A percentile compares a stretch with the other conserved stretches of the same genome.
These are phyloP conservation scores for Charina bottae DNA, from an alignment of 2,113 vertebrate genomes.

Conservation along the genomic window DNA sequence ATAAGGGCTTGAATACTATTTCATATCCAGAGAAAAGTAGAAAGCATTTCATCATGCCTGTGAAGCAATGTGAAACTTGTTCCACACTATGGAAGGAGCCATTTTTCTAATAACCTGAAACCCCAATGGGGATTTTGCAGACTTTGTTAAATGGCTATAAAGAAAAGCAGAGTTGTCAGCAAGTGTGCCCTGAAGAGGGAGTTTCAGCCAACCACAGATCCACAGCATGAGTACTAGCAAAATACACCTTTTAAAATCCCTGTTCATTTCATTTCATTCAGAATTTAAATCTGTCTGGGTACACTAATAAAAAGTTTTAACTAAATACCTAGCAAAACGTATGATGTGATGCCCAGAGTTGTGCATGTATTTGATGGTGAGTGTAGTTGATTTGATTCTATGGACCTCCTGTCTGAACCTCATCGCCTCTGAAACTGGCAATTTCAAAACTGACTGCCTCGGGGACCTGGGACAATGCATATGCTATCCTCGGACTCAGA, in stretches of 20 bases:
- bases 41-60: not conserved
- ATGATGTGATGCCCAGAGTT: not conserved
- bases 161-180: not conserved
- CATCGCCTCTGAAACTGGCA: not conserved
- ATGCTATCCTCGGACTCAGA: not conserved
- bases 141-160: not conserved
- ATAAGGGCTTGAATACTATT: constrained; percentile 5
- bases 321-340: not conserved
- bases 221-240: not conserved
- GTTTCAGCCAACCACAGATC: not conserved
- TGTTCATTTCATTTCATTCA: not conserved
- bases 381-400: not conserved
- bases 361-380: not conserved
- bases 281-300: not conserved
- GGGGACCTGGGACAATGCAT: not conserved
- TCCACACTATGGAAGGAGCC: not conserved
- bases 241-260: not conserved
- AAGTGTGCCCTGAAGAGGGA: not conserved
- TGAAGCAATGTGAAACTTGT: not conserved
- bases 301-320: not conserved
- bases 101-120: constrained; percentile 13
- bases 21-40: not conserved
- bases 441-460: not conserved
- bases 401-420: not conserved
- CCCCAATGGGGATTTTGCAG: not conserved